Percentiles rank a stretch among this genome's conserved stretches.
Evolutionary conservation across 2,888 invertebrate genomes (phyloP).

Genomic region (Fragum fragum): DNA sequence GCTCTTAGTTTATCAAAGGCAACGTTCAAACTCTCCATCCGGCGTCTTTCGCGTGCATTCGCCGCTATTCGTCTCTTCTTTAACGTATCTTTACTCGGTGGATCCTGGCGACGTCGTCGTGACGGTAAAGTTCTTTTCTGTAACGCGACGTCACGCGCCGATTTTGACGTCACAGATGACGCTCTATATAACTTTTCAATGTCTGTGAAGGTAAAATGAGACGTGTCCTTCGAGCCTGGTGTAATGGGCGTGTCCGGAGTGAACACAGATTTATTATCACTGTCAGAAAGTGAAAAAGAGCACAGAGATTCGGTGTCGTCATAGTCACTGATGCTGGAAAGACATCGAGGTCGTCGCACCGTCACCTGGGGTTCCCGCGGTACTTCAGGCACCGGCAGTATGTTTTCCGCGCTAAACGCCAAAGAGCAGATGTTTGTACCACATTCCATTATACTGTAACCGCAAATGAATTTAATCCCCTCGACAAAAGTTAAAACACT

Average conservation of each 20-base stretch:
- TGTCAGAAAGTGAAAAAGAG: slow-evolving; percentile 58
- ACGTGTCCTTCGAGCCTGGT: slow-evolving; percentile 55
- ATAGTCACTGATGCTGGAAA: slow-evolving; percentile 31
- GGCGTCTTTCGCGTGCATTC: slow-evolving; percentile 95
- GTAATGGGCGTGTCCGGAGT: slow-evolving; percentile 74
- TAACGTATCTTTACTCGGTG: slow-evolving; percentile 72
- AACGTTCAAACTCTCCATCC: slow-evolving; percentile 97
- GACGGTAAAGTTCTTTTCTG: slow-evolving; percentile 43
- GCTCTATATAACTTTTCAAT: slow-evolving; percentile 38
- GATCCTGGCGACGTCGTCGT: slow-evolving; percentile 62
- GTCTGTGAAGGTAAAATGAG: slow-evolving; percentile 70
- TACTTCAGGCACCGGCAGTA: background rate
- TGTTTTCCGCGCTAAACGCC: background rate
- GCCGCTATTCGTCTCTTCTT: slow-evolving; percentile 93
- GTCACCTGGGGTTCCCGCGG: background rate
- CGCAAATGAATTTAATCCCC: background rate
- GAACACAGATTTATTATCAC: slow-evolving; percentile 69
- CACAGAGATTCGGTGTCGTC: slow-evolving; percentile 55
- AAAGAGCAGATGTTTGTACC: background rate
- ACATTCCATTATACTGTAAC: slow-evolving; percentile 13
- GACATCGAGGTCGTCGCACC: background rate
- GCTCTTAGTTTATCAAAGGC: slow-evolving; percentile 96
- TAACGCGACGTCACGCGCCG: slow-evolving; percentile 31
- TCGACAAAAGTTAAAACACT: background rate
- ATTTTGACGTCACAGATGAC: slow-evolving; percentile 25